phyloP scores from a whole-genome alignment of 2,888 invertebrate species.

The Ornithoptera priamus region DNA sequence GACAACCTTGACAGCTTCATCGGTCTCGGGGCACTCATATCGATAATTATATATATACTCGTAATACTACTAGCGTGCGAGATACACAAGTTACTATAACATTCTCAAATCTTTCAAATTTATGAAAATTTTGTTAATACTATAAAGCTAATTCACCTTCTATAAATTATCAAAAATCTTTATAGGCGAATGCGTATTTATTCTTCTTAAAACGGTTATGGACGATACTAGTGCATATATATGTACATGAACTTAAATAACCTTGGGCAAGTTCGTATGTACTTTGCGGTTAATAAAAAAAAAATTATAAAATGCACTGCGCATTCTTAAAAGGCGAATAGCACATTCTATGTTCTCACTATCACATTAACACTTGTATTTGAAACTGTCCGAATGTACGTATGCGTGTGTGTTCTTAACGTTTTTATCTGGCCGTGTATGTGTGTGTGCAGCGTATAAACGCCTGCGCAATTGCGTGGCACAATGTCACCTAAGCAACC shows the following conservation, averaged over 20 bases:
- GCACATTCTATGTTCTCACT: slow-evolving; percentile 15
- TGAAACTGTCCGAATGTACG: not conserved
- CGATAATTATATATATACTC: too few relatives aligned
- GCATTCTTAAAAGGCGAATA: slow-evolving; percentile 1
- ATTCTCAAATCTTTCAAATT: too few relatives aligned
- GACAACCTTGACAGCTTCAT: too few relatives aligned
- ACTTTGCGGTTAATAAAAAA: slow-evolving; percentile 5
- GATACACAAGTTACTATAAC: too few relatives aligned
- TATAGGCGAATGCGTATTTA: not conserved
- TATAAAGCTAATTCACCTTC: not conserved
- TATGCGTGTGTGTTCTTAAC: not conserved
- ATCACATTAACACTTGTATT: slow-evolving; percentile 2
- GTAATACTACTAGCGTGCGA: too few relatives aligned
- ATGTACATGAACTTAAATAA: slow-evolving; percentile 1
- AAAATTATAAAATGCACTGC: slow-evolving; percentile 16
- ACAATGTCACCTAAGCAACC: slow-evolving; percentile 65
- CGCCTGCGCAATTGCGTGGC: slow-evolving; percentile 34
- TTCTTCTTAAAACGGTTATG: not conserved
- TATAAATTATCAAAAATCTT: not conserved
- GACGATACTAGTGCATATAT: not conserved
- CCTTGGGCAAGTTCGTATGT: slow-evolving; percentile 21
- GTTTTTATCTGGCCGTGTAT: not conserved
- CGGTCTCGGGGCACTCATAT: too few relatives aligned
- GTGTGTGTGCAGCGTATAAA: slow-evolving; percentile 13
- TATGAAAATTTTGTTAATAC: not conserved